These are phyloP conservation scores for Microvelia longipes DNA, from an alignment of 1,140 invertebrate species.

Conservation along the genomic window DNA sequence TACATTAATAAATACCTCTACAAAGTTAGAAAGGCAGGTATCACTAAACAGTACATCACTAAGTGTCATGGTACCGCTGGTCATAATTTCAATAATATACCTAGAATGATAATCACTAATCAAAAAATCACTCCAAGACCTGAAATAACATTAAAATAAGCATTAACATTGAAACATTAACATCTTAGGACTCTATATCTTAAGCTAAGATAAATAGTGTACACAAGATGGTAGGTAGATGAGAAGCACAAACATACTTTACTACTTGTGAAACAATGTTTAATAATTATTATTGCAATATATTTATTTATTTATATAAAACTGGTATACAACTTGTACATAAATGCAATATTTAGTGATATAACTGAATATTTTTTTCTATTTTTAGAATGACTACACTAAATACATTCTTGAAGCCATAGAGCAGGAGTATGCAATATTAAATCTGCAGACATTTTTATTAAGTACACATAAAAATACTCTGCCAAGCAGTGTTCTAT, in stretches of 20 bases:
- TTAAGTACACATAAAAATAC: no score
- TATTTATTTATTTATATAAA: background rate
- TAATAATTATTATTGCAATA: background rate
- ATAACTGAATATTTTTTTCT: no score
- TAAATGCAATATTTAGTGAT: no score
- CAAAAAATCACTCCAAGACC: slow-evolving; percentile 40
- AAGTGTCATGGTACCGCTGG: slow-evolving; percentile 55
- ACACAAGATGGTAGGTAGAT: background rate
- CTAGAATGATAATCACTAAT: slow-evolving; percentile 72
- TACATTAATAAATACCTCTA: slow-evolving; percentile 44
- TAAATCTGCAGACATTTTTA: no score
- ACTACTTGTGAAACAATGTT: background rate
- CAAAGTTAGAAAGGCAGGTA: slow-evolving; percentile 79
- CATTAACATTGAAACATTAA: background rate
- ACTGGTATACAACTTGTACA: no score
- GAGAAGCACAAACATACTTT: background rate
- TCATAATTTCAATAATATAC: slow-evolving; percentile 77
- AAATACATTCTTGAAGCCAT: no score
- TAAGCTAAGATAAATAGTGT: background rate
- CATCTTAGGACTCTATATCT: background rate
- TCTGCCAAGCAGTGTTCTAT: no score
- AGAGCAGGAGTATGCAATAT: no score
- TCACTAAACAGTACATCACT: slow-evolving; percentile 80
- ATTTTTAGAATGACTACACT: no score
- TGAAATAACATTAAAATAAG: slow-evolving; percentile 15